Base-by-base conservation (phyloP, 2,888 invertebrate species). In the Ariolimax columbianus region DNA sequence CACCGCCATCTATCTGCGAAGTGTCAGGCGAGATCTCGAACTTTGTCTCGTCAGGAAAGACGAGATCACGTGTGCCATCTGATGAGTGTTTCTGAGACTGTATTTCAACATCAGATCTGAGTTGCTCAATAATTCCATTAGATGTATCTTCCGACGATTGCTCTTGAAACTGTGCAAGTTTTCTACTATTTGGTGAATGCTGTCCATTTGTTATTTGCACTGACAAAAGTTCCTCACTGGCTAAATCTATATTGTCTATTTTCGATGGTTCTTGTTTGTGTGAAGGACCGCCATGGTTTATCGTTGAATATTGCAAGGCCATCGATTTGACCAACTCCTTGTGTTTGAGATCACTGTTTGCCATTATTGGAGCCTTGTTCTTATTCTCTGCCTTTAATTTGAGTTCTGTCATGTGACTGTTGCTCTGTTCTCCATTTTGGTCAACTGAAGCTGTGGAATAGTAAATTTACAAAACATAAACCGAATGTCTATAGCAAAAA, bases 121-220 rank as follows among this genome's bases (percentile, higher is more conserved):
- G 33, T 7, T 66, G 7, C 26, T 55, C 19, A 3, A 19, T 23
- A 55, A 19, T 55, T 7, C 11, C 23, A 14, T 23, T 23, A 19
- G 14, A 14, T 3, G n/a, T 63, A 30, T 30, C 6, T 30, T 63
- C 6, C 7, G 63, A 30, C 4, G 26, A 59, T 19, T 59, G n/a
- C 30, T 63, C n/a, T 2, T 30, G 2, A 33, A 66, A 66, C 43
- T 73, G 73, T n/a, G 82, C 73, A 23, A 82, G 59, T 26, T 82
- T 73, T 30, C 75, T n/a, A 36, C 70, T 30, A n/a, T 36, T 75
- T 14, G 40, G n/a, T 30, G 63, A 82, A 51, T 14, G 9, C 17
- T 23, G 38, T 33, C n/a, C 30, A 11, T 40, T 59, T 23, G 63
- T 30, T 1, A 4, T 26, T 6, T 73, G 59, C 2, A 33, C 75